Evolutionary conservation across 2,888 invertebrate species (phyloP).

Genomic region (Lasioglossum morio): DNA sequence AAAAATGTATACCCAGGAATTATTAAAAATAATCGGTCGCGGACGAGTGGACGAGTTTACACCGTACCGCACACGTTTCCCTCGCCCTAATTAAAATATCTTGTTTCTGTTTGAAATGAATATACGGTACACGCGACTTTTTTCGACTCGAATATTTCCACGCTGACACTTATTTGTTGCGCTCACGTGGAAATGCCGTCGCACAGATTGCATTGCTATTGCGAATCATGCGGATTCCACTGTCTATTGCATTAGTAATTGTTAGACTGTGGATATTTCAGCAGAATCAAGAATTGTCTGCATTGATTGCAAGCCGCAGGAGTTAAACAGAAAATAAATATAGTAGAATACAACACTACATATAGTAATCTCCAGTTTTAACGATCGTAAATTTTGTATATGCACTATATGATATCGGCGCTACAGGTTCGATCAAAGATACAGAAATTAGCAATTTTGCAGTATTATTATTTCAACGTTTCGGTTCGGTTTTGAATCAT

Average conservation of each 20-base stretch:
- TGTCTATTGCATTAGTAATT: neutral
- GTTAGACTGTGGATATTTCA: no score
- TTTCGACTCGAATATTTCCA: slow-evolving; percentile 9
- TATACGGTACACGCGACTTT: neutral
- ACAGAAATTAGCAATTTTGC: no score
- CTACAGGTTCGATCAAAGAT: no score
- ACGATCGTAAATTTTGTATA: no score
- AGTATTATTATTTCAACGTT: no score
- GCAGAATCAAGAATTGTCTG: no score
- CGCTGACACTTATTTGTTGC: neutral
- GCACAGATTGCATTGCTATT: slow-evolving; percentile 4
- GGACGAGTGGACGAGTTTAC: neutral
- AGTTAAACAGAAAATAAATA: no score
- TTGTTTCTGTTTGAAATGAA: neutral
- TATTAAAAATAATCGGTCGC: slow-evolving; percentile 41
- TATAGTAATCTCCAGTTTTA: no score
- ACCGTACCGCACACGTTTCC: neutral
- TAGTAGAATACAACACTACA: no score
- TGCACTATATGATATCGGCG: no score
- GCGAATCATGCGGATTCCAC: neutral
- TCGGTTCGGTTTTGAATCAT: no score
- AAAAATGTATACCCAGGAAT: slow-evolving; percentile 8
- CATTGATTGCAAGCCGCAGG: no score
- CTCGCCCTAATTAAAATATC: slow-evolving; percentile 22
- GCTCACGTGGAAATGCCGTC: neutral